phyloP scores from a whole-genome alignment of 2,113 vertebrate genomes.

The Ranitomeya imitator region DNA sequence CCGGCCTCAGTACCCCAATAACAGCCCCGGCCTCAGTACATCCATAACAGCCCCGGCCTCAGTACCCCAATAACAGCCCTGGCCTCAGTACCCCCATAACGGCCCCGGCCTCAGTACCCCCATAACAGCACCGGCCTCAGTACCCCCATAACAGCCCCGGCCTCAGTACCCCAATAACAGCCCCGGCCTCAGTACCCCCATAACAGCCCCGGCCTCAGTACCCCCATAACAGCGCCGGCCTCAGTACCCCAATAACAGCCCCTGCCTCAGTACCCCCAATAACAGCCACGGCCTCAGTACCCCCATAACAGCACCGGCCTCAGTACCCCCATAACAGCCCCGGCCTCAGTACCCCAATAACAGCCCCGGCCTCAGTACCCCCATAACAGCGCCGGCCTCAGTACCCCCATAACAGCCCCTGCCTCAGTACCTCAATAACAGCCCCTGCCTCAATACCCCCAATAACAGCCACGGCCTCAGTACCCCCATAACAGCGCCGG shows the following conservation, averaged over 20 bases:
- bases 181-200: neutral
- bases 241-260: neutral
- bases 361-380: neutral
- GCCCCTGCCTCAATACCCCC: neutral
- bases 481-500: neutral
- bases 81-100: neutral
- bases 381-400: neutral
- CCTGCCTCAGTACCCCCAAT: neutral
- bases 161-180: neutral
- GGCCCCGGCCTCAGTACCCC: neutral
- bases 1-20: neutral
- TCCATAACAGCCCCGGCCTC: neutral
- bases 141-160: neutral
- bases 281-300: neutral
- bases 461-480: neutral
- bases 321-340: neutral
- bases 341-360: neutral
- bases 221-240: neutral
- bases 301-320: neutral
- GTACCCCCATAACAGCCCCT: neutral
- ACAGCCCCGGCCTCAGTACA: too few relatives aligned
- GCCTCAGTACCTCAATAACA: too few relatives aligned
- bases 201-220: neutral
- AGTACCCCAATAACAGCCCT: neutral
- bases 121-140: neutral